phyloP scores from a whole-genome alignment of 2,113 vertebrate genomes.

The Scophthalmus maximus region DNA sequence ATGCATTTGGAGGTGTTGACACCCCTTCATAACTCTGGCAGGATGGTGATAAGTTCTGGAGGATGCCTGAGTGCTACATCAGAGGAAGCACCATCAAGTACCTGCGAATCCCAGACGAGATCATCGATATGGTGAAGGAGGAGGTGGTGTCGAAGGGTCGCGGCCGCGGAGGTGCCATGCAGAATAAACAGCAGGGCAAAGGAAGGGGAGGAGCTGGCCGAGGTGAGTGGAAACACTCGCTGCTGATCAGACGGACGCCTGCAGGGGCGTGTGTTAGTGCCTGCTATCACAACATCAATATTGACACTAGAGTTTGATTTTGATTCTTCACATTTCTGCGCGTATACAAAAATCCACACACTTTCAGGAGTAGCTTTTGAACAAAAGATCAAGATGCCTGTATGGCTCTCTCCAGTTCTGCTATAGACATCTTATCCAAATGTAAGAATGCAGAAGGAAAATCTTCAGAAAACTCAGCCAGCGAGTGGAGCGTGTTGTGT shows the following conservation, averaged over 20 bases:
- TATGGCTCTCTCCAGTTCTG: no score
- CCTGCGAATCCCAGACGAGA: constrained; percentile 95
- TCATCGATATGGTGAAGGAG: constrained; percentile 99
- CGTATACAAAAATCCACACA: background rate
- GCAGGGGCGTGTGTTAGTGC: background rate
- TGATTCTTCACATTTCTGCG: background rate
- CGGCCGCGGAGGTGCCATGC: constrained; percentile 91
- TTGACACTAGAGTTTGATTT: background rate
- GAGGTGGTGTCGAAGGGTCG: constrained; percentile 95
- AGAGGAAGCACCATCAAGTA: constrained; percentile 98
- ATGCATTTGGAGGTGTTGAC: background rate
- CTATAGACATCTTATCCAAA: no score
- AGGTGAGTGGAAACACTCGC: constrained; percentile 78
- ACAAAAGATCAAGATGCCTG: no score
- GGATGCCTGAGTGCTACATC: constrained; percentile 98
- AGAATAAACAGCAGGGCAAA: constrained; percentile 96
- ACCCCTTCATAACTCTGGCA: constrained; percentile 46
- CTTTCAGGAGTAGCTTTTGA: no score
- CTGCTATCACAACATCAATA: background rate
- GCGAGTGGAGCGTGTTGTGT: no score
- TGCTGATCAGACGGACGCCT: background rate
- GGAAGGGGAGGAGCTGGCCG: constrained; percentile 89
- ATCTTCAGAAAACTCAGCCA: no score
- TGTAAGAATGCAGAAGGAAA: no score
- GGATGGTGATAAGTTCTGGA: constrained; percentile 99